These are phyloP conservation scores for Drosophila neotestacea DNA, from an alignment of 2,888 invertebrate species.

Conservation along the genomic window DNA sequence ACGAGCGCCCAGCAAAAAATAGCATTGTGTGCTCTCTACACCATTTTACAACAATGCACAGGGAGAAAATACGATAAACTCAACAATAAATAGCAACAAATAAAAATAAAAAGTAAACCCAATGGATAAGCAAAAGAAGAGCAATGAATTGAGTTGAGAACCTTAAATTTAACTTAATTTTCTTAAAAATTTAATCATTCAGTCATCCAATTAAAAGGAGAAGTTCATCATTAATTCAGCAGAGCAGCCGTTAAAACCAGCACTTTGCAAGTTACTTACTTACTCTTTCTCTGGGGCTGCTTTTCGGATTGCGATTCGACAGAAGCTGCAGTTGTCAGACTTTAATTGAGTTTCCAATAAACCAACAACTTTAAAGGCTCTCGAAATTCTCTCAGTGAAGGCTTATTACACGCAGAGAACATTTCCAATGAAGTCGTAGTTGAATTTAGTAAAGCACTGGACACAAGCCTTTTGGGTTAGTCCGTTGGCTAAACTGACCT, in stretches of 20 bases:
- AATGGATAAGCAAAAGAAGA: not conserved
- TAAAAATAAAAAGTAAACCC: no score
- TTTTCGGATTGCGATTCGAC: conserved; percentile 1
- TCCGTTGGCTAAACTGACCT: conserved; percentile 46
- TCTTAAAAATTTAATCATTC: conserved; percentile 8
- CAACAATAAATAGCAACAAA: not conserved
- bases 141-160: conserved; percentile 2
- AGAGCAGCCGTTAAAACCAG: conserved; percentile 11
- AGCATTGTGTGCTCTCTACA: conserved; percentile 33
- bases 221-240: conserved; percentile 15
- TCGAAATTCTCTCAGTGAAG: conserved; percentile 35
- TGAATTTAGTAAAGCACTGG: conserved; percentile 32
- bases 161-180: conserved; percentile 6
- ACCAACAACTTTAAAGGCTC: conserved; percentile 2
- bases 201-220: conserved; percentile 21
- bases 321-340: conserved; percentile 3
- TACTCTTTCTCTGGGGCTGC: not conserved
- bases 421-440: conserved; percentile 31
- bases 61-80: conserved; percentile 25
- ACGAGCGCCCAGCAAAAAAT: conserved; percentile 16
- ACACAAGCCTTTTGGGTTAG: conserved; percentile 28
- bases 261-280: conserved; percentile 5
- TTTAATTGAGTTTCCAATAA: conserved; percentile 27
- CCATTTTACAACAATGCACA: conserved; percentile 45
- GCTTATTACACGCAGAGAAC: not conserved